Evolutionary conservation across 2,888 invertebrate species (phyloP), one percentile per base, ranked within the genome.

Genomic region (Parthenolecanium corni): DNA sequence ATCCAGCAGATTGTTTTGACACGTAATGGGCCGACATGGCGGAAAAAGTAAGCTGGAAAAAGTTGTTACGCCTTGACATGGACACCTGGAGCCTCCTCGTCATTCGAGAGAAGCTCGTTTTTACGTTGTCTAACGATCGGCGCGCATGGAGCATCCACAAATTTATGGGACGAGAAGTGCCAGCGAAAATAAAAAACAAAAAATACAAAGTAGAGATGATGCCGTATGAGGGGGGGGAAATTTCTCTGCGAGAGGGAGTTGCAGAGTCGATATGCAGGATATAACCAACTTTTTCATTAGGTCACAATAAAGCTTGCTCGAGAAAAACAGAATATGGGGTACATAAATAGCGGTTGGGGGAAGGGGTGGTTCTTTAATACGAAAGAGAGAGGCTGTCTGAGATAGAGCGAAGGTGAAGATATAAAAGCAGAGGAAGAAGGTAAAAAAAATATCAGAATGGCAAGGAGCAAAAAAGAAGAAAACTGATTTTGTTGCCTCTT

Each of bases 221-320:
- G 31, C 31, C 9, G 31, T 31, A 31, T 6, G 31, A 31, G 5
- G 4, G 9, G 31, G 9, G 9, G n/a, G n/a, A n/a, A n/a, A n/a
- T n/a, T n/a, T n/a, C n/a, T n/a, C n/a, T n/a, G 18, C 31, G 21
- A 18, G 31, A 6, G 44, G 20, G 36, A 20, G 53, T 20, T 14
- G 42, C 23, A 18, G 24, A 23, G 25, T 23, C 21, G 24, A 21
- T 14, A n/a, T 42, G 47, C 16, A 23, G 38, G 40, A 49, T 58
- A 58, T 58, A 38, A 58, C 21, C 24, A 58, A 58, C 58, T 58
- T 58, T 58, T 49, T 58, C 58, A 58, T 58, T 58, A 49, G 58
- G 58, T 58, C 31, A 58, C 49, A 58, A 58, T 58, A 58, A 49
- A 49, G 18, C 40, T 11, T 18, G 53, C 40, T 25, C 46, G 18